phyloP scores from a whole-genome alignment of 2,888 invertebrate genomes.

The Eudiplozoon nipponicum region DNA sequence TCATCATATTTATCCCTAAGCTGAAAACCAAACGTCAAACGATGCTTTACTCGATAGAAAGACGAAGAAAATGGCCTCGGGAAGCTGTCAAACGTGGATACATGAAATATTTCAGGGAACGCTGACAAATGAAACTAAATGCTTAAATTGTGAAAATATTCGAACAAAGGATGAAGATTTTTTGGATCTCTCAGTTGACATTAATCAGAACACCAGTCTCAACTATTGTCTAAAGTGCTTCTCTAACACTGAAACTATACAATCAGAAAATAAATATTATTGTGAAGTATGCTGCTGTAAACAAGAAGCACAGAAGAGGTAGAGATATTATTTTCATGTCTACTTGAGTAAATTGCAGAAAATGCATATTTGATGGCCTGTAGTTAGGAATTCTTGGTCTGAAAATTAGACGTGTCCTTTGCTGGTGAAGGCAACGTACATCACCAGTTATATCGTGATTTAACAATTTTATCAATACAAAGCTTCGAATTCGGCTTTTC shows the following conservation, averaged over 20 bases:
- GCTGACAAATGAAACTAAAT: slow-evolving; percentile 83
- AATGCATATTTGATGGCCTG: too few species aligned
- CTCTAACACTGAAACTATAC: slow-evolving; percentile 84
- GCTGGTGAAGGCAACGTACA: too few species aligned
- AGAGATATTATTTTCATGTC: too few species aligned
- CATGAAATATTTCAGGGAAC: slow-evolving; percentile 54
- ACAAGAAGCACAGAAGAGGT: slow-evolving; percentile 59
- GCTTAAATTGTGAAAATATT: slow-evolving; percentile 93
- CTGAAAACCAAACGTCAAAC: neutral
- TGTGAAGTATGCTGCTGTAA: slow-evolving; percentile 96
- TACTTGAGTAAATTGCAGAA: too few species aligned
- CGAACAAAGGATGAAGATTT: slow-evolving; percentile 98
- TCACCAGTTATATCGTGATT: too few species aligned
- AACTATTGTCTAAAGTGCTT: slow-evolving; percentile 86
- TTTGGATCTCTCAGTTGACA: slow-evolving; percentile 86
- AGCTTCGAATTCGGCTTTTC: too few species aligned
- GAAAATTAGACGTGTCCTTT: too few species aligned
- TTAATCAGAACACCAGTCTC: slow-evolving; percentile 92
- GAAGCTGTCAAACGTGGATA: slow-evolving; percentile 14
- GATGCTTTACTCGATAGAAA: neutral
- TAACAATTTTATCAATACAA: too few species aligned
- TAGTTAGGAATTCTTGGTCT: too few species aligned
- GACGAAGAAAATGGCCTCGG: neutral
- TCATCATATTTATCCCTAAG: neutral
- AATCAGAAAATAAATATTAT: slow-evolving; percentile 95